phyloP scores from a whole-genome alignment of 2,888 invertebrate species.

The Thyatira batis region DNA sequence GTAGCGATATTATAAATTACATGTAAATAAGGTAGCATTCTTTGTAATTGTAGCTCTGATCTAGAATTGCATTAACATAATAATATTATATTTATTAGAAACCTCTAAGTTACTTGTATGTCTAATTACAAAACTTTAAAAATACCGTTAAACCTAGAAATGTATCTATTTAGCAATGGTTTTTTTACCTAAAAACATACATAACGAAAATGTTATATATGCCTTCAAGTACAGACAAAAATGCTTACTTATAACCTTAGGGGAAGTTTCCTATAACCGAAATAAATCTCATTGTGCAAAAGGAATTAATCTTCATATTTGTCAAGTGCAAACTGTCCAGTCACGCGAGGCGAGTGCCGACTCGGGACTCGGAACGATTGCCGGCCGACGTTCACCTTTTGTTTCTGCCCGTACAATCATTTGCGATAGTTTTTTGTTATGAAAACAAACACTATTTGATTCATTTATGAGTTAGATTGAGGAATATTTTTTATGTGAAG shows the following conservation, averaged over 20 bases:
- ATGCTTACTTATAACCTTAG: too few species aligned
- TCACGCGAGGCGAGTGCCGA: constrained; percentile 27
- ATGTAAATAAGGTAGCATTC: neutral
- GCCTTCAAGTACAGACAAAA: too few species aligned
- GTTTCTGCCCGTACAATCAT: constrained; percentile 8
- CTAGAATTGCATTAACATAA: neutral
- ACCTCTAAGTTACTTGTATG: too few species aligned
- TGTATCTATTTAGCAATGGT: too few species aligned
- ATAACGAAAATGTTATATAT: too few species aligned
- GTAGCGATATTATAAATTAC: neutral
- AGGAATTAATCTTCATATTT: constrained; percentile 42
- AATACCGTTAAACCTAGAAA: too few species aligned
- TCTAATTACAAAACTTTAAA: too few species aligned
- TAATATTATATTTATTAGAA: too few species aligned
- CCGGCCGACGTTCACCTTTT: constrained; percentile 7
- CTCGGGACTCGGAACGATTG: constrained; percentile 5
- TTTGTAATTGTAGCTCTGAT: neutral
- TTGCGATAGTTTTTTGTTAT: neutral
- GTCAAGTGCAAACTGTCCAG: constrained; percentile 35
- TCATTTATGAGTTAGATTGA: neutral
- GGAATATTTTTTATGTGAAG: too few species aligned
- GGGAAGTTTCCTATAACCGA: neutral
- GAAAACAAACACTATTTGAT: neutral
- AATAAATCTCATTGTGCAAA: constrained; percentile 3
- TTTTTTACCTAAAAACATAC: too few species aligned